Base-by-base conservation (phyloP, 2,888 invertebrate genomes). In the Synanthedon andrenaeformis region DNA sequence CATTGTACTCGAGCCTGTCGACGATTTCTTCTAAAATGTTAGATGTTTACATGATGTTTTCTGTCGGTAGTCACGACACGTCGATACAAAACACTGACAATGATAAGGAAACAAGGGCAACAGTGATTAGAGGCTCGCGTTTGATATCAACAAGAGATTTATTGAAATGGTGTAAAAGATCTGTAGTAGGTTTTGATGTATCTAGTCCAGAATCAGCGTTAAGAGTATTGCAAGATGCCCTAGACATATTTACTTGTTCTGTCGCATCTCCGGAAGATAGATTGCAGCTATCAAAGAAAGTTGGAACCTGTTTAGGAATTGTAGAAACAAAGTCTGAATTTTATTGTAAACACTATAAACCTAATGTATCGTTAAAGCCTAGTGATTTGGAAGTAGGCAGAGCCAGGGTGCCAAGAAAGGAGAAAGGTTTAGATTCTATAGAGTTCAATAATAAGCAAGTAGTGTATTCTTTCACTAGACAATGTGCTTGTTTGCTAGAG, bases 191-290 rank as follows among this genome's bases (percentile, higher is more conserved):
- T 63, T 95, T 94, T 74, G 90, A 93, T 57, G 91, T 94, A 0
- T 90, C 92, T 0, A 93, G 93, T 57, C 89, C 90, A 35, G 89
- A 89, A 42, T 91, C 92, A 1, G 92, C 91, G 4, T 72, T 92
- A 11, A 92, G 91, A 71, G 91, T 95, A 1, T 91, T 96, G 50
- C 94, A 96, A 82, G 96, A 98, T 77, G 96, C 96, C 0, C 90
- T 96, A 19, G 97, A 98, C 71, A 92, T 97, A 57, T 98, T 98
- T 76, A 95, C 95, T 57, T 93, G 93, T 53, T 94, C 94, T 23
- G 89, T 94, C 35, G 79, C 93, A 0, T 90, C 90, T n/a, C 79
- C 89, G 61, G 91, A 86, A 55, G 86, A 91, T 52, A 91, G 94
- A 71, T 72, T 93, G 53, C 86, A 89, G 65, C 72, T 95, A 23